Evolutionary conservation across 2,888 invertebrate species (phyloP).

Genomic region (Caradrina clavipalpis): DNA sequence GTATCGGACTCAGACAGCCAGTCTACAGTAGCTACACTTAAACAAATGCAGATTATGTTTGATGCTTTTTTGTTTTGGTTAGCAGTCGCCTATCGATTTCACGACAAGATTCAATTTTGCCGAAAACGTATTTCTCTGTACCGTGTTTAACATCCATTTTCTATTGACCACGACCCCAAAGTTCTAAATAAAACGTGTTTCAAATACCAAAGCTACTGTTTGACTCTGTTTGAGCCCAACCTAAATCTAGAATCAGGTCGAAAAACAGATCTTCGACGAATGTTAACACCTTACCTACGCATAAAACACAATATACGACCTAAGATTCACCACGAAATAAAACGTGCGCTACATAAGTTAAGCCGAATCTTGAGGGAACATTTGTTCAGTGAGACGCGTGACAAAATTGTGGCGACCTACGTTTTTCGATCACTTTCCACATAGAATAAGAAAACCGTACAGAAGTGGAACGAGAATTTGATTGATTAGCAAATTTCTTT

Average conservation of each 20-base stretch:
- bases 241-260: slow-evolving; percentile 13
- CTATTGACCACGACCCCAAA: neutral
- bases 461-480: neutral
- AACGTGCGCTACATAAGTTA: slow-evolving; percentile 88
- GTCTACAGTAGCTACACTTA: no score
- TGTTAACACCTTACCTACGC: slow-evolving; percentile 74
- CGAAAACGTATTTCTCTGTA: neutral
- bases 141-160: slow-evolving; percentile 1
- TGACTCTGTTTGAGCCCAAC: neutral
- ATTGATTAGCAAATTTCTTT: neutral
- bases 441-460: slow-evolving; percentile 4
- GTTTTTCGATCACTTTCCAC: slow-evolving; percentile 84
- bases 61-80: neutral
- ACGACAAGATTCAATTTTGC: neutral
- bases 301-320: slow-evolving; percentile 78
- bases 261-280: slow-evolving; percentile 56
- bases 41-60: neutral
- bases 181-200: neutral
- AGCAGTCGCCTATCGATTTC: neutral
- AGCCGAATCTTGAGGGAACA: slow-evolving; percentile 86
- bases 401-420: slow-evolving; percentile 87
- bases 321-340: slow-evolving; percentile 82
- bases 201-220: neutral
- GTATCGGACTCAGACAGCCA: no score
- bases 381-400: slow-evolving; percentile 89